Base-by-base conservation (phyloP, 92 coral and sea anemone species). In the Bergia puertoricense region DNA sequence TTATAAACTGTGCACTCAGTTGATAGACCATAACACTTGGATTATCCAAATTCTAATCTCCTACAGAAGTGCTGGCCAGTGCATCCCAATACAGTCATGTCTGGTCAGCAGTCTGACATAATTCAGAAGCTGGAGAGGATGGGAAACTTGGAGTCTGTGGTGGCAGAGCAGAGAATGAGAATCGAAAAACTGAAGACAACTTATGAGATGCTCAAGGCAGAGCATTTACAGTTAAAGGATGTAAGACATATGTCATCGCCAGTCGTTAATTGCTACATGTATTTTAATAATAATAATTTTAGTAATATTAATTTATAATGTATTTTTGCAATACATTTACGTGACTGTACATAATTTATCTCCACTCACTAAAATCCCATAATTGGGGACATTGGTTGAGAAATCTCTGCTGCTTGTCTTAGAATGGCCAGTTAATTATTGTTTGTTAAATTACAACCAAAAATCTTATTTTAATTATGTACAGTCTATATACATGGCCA, bases 161-260 rank as follows among this genome's bases (percentile, higher is more conserved):
- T 97, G 68, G 91, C 99, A 48, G 98, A 97, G 79, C 99, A 97
- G 88, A 92, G 98, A 85, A 97, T 97, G 96, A 94, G 97, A 77
- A 97, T 97, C 54, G 99, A 97, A 88, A 97, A 97, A 79, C 88
- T 97, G 59, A 95, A 96, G 76, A 97, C 99, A 5, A 97, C 99
- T 0, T 97, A 97, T 88, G 99, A 97, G 88, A 94, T 96, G 59
- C 91, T 97, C 5, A 97, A 97, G 86, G 96, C 98, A 62, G 97
- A 97, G 77, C 99, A 97, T 74, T 87, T 97, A 22, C 99, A 97
- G 91, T 95, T 97, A 4, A 95, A 97, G 88, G 98, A 97, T 92
- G 99, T 97, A 88, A 92, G 99, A 86, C 22, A 16, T 7, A 1
- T 23, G 11, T 76, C 15, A 76, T 9, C 11, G 45, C 80, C 36